Evolutionary conservation across 2,797 vertebrate species (phyloP), one percentile per base, ranked within the genome.

Genomic region (Sternarchorhynchus goeldii): DNA sequence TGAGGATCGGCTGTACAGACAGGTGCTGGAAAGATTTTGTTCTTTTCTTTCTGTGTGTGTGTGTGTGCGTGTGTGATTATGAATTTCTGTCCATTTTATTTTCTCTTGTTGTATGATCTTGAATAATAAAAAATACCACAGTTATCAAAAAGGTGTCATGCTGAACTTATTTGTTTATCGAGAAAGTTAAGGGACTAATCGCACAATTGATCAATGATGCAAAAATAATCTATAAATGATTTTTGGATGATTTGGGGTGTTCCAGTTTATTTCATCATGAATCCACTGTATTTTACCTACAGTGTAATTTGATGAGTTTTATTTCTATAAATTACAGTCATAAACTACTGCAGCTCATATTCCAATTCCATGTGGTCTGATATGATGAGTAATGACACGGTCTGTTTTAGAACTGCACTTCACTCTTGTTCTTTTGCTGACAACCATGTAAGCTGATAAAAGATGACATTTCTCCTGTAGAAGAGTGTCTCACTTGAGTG

Each of bases 1-100:
- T 76, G 59, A 76, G 67, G 34, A 65, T 76, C 72, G 65, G 64
- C 57, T 21, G 6, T 58, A 64, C 57, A 64, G 58, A 69, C 50
- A 57, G 62, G 10, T 78, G 76, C 25, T 63, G 53, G 12, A 6
- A 73, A 57, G 31, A 31, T 71, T 71, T 57, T 57, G 3, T 70
- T 56, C 31, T 4, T 31, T 5, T 57, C 62, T 65, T 14, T 34
- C 21, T 50, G 21, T 69, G 17, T 71, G 14, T 64, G 21, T 64
- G 12, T 7, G 0, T 34, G 18, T 34, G 50, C 29, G 25, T 32
- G 5, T 69, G 45, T 25, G 36, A 21, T 36, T 36, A 36, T 1
- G 34, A 36, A 36, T 36, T 12, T 50, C 8, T 50, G 45, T 50
- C 45, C 45, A 10, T 12, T 50, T 50, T 50, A 50, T 50, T 50